These are phyloP conservation scores for Archaeoteleia sp. DNA, from an alignment of 2,888 invertebrate species.

Conservation along the genomic window DNA sequence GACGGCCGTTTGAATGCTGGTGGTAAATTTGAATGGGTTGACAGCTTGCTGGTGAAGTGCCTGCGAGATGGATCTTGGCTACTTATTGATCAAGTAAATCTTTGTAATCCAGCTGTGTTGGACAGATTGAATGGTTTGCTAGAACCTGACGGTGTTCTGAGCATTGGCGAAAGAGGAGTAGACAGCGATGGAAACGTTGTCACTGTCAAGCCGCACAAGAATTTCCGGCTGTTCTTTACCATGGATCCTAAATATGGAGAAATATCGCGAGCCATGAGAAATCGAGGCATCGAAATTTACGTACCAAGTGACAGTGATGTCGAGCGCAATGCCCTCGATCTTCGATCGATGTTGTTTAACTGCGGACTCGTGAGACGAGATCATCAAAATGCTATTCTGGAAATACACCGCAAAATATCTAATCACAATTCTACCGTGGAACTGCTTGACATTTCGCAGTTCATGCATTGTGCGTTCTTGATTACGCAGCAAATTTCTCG, in stretches of 20 bases:
- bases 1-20: constrained; percentile 84
- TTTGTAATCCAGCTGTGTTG: constrained; percentile 96
- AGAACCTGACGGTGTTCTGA: constrained; percentile 93
- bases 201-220: constrained; percentile 87
- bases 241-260: constrained; percentile 97
- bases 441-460: constrained; percentile 79
- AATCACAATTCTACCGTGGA: constrained; percentile 70
- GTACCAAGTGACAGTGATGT: constrained; percentile 73
- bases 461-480: constrained; percentile 81
- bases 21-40: constrained; percentile 96
- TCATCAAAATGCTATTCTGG: constrained; percentile 75
- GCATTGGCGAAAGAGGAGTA: constrained; percentile 93
- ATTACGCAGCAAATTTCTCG: constrained; percentile 80
- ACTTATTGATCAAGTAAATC: constrained; percentile 93
- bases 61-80: constrained; percentile 89
- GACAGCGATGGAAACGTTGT: constrained; percentile 82
- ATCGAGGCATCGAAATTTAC: constrained; percentile 95
- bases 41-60: constrained; percentile 90
- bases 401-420: constrained; percentile 75
- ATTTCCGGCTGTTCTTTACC: constrained; percentile 95
- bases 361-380: constrained; percentile 74
- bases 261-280: constrained; percentile 98
- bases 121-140: constrained; percentile 96
- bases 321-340: constrained; percentile 71
- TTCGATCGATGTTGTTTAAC: constrained; percentile 76